Conservation (phyloP, 2,797 vertebrate genomes). For the Chanos chanos region DNA sequence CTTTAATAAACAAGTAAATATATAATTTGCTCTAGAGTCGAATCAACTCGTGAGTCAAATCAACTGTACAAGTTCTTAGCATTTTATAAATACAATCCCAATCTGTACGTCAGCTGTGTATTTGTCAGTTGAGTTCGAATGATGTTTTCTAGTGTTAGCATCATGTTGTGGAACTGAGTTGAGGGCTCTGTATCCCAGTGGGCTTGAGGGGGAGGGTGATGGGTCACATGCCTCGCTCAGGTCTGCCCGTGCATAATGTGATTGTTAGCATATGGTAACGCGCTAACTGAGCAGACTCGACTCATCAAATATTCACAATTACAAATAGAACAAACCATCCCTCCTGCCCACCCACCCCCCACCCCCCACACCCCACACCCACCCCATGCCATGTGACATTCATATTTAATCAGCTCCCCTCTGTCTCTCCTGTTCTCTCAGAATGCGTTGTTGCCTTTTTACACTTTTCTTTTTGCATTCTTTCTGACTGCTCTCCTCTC, state of each 20-base stretch:
- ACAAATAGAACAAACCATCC: constrained; percentile 69
- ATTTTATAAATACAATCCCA: too few relatives aligned
- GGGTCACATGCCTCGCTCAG: constrained; percentile 3
- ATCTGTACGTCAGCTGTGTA: too few relatives aligned
- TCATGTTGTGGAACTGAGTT: too few relatives aligned
- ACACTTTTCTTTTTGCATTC: neutral
- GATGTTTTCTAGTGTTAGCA: too few relatives aligned
- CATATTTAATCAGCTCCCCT: constrained; percentile 58
- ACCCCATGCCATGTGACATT: constrained; percentile 58
- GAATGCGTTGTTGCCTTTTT: neutral
- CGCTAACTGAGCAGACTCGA: constrained; percentile 61
- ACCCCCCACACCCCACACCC: too few relatives aligned
- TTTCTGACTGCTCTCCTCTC: neutral
- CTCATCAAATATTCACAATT: constrained; percentile 74
- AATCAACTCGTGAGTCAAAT: too few relatives aligned
- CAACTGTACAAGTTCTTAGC: too few relatives aligned
- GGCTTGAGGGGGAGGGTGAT: neutral
- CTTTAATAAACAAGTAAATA: too few relatives aligned
- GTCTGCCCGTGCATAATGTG: constrained; percentile 28
- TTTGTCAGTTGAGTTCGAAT: too few relatives aligned
- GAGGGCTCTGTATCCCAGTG: neutral
- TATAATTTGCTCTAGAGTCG: too few relatives aligned
- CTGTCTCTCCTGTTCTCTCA: constrained; percentile 7
- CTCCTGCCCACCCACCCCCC: constrained; percentile 12
- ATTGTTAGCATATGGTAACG: constrained; percentile 69